Evolutionary conservation across 2,888 invertebrate genomes (phyloP), one percentile per base, ranked within the genome.

Genomic region (Clanis bilineata): DNA sequence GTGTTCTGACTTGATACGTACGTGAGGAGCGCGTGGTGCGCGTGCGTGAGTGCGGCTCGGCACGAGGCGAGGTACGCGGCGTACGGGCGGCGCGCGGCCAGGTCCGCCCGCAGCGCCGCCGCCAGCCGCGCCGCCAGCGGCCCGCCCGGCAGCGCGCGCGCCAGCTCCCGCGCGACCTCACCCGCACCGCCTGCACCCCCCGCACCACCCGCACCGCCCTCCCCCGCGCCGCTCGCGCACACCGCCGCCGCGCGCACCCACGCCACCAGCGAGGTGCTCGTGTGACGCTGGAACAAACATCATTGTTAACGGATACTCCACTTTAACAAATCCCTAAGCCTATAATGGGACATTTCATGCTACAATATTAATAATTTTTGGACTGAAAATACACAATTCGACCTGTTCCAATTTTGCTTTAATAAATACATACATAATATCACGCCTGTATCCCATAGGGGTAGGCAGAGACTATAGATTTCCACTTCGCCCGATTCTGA

Each of bases 71-170:
- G 80, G 71, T 90, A 90, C 55, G 88, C 82, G 44, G 88, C 87
- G 74, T 91, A 90, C 57, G 90, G 90, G 0, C 90, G 68, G 32
- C 89, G 66, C 54, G 90, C 89, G 18, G 89, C 87, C n/a, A 91
- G 79, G 73, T 91, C 91, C 1, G 87, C 83, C 0, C 88, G 75
- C 71, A 90, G 75, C 2, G 89, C 85, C 15, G 84, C 87, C 1
- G 87, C 88, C 18, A 90, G 81, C 0, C 89, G 77, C 9, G 76
- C 79, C 57, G 64, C 71, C 38, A 75, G 70, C 62, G 72, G 68
- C 43, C 62, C 72, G 21, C 63, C 68, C 3, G 72, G 78, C 9
- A 72, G 69, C 62, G 68, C 73, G 58, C 69, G 74, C 64, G 69
- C 80, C 67, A 69, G 76, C 71, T 57, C 72, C 61, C 65, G 77